These are phyloP conservation scores for Brachypalpus laphriformis DNA, from an alignment of 2,888 invertebrate species.

Conservation along the genomic window DNA sequence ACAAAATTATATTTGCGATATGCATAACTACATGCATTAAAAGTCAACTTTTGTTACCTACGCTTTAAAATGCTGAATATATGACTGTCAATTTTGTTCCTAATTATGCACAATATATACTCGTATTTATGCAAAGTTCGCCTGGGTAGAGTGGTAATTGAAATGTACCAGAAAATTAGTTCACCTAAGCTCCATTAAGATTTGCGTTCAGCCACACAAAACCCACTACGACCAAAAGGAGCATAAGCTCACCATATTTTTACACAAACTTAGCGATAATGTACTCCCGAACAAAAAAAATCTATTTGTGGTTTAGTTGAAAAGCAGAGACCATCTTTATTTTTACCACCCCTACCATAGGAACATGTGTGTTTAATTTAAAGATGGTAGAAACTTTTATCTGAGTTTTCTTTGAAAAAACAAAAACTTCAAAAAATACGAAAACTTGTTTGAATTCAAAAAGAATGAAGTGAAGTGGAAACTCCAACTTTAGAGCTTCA, in stretches of 20 bases:
- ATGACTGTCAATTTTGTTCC: background rate
- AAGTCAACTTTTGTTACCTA: no score
- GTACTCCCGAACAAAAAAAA: slow-evolving; percentile 7
- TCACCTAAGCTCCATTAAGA: background rate
- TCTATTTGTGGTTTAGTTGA: background rate
- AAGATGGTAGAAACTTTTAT: slow-evolving; percentile 21
- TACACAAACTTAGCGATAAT: slow-evolving; percentile 13
- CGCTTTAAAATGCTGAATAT: no score
- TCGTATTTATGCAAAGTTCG: background rate
- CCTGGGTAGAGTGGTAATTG: background rate
- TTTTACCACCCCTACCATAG: background rate
- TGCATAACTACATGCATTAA: no score
- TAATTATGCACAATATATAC: background rate
- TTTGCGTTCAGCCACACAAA: no score
- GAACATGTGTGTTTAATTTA: slow-evolving; percentile 31
- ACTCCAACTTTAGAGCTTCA: background rate
- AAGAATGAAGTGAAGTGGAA: background rate
- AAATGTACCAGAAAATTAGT: slow-evolving; percentile 18
- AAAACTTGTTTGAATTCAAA: slow-evolving; percentile 4
- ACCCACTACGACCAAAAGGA: no score
- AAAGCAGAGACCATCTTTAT: background rate
- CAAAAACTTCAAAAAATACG: background rate
- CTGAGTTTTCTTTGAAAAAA: background rate
- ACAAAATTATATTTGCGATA: no score
- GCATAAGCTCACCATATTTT: background rate